Evolutionary conservation across 2,888 invertebrate species (phyloP).

Genomic region (Scrobipalpa atriplicella): DNA sequence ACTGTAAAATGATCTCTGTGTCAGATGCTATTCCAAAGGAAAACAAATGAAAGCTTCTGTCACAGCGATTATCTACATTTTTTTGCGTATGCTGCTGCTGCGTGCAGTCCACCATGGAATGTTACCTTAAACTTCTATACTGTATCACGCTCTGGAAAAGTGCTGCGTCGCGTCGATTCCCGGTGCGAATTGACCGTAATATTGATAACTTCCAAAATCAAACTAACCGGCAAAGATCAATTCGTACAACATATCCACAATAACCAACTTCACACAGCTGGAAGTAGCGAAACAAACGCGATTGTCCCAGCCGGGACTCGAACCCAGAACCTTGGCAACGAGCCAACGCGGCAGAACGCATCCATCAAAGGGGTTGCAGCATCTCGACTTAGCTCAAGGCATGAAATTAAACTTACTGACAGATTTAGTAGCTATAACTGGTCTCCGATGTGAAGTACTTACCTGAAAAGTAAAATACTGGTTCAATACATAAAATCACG

Average conservation of each 20-base stretch:
- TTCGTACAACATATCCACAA: not conserved
- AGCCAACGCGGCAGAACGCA: conserved; percentile 1
- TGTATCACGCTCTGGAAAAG: too few relatives aligned
- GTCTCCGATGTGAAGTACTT: not conserved
- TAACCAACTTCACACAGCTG: not conserved
- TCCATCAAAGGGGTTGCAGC: conserved; percentile 11
- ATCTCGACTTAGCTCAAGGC: not conserved
- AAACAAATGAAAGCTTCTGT: too few relatives aligned
- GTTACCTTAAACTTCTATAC: too few relatives aligned
- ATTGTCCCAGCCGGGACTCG: conserved; percentile 28
- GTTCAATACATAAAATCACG: too few relatives aligned
- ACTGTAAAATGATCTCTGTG: too few relatives aligned
- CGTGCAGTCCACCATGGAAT: too few relatives aligned
- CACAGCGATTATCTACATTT: too few relatives aligned
- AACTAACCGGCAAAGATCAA: not conserved
- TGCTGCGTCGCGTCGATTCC: too few relatives aligned
- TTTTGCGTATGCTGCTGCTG: too few relatives aligned
- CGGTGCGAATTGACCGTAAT: too few relatives aligned
- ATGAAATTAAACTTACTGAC: conserved; percentile 3
- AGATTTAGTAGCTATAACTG: not conserved
- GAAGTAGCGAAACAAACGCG: conserved; percentile 28
- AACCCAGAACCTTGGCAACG: conserved; percentile 32
- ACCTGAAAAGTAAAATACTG: not conserved
- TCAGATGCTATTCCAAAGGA: too few relatives aligned
- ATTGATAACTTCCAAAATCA: not conserved